Percentiles rank a stretch among this genome's conserved stretches.
These are phyloP conservation scores for Aphelocoma californica DNA, from an alignment of 2,797 vertebrate genomes.

Conservation along the genomic window DNA sequence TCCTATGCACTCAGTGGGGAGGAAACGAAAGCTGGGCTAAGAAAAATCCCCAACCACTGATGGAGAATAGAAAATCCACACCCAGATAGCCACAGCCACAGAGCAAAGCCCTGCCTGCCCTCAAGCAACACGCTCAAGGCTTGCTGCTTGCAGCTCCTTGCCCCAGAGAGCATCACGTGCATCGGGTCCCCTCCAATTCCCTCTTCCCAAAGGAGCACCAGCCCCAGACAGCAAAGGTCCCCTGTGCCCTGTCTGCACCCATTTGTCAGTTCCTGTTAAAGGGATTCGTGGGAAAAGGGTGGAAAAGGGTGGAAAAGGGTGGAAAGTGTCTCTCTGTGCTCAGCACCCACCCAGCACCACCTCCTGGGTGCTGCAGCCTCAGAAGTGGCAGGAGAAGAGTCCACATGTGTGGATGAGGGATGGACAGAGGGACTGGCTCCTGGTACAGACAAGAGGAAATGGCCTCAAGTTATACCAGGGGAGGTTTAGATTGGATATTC, in stretches of 20 bases:
- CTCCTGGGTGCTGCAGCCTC: background rate
- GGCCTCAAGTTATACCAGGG: background rate
- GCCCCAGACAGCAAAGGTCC: background rate
- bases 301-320: background rate
- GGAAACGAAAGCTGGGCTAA: background rate
- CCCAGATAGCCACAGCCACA: background rate
- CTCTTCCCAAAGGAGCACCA: too few species aligned
- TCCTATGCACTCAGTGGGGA: rapidly evolving
- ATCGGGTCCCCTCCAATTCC: background rate
- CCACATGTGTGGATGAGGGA: rapidly evolving
- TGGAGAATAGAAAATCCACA: background rate
- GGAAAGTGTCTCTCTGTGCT: background rate
- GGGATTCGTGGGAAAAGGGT: background rate
- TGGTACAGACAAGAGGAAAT: background rate
- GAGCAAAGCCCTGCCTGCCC: background rate
- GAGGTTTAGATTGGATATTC: background rate
- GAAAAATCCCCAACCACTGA: rapidly evolving
- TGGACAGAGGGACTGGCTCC: background rate
- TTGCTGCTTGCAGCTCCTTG: background rate
- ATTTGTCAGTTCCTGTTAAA: background rate
- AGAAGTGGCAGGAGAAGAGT: background rate
- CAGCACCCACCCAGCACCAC: background rate
- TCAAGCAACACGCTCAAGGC: background rate
- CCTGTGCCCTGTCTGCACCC: background rate
- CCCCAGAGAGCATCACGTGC: rapidly evolving